Conservation (phyloP, 2,113 vertebrate genomes). For the Colossoma macropomum region DNA sequence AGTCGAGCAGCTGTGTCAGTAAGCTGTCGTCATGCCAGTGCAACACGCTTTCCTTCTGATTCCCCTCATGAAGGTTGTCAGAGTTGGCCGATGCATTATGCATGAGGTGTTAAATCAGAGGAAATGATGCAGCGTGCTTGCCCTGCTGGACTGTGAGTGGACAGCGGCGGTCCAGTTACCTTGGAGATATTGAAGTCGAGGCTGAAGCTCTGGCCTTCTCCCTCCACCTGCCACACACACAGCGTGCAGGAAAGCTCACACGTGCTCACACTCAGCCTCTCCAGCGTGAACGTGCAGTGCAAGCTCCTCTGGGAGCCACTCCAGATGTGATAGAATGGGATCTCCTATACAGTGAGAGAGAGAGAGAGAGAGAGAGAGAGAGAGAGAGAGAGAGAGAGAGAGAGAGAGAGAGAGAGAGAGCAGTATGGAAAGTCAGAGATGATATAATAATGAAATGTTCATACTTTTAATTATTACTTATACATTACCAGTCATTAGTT, state of each 20-base stretch:
- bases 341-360: slow-evolving; percentile 80
- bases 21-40: not conserved
- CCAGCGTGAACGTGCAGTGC: slow-evolving; percentile 96
- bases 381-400: not conserved
- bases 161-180: slow-evolving; percentile 72
- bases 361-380: slow-evolving; percentile 19
- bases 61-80: not conserved
- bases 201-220: slow-evolving; percentile 94
- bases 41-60: not conserved
- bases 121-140: not conserved
- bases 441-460: not conserved
- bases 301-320: slow-evolving; percentile 91
- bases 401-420: not conserved
- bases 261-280: slow-evolving; percentile 91
- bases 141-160: not conserved
- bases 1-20: not conserved
- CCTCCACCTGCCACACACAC: slow-evolving; percentile 99
- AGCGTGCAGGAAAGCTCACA: slow-evolving; percentile 96
- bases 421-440: not conserved
- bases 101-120: not conserved
- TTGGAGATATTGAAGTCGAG: slow-evolving; percentile 96
- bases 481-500: no score
- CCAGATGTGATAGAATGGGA: slow-evolving; percentile 99
- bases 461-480: no score
- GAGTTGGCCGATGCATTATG: not conserved